These are phyloP conservation scores for Nephotettix cincticeps DNA, from an alignment of 1,140 invertebrate genomes.

Conservation along the genomic window DNA sequence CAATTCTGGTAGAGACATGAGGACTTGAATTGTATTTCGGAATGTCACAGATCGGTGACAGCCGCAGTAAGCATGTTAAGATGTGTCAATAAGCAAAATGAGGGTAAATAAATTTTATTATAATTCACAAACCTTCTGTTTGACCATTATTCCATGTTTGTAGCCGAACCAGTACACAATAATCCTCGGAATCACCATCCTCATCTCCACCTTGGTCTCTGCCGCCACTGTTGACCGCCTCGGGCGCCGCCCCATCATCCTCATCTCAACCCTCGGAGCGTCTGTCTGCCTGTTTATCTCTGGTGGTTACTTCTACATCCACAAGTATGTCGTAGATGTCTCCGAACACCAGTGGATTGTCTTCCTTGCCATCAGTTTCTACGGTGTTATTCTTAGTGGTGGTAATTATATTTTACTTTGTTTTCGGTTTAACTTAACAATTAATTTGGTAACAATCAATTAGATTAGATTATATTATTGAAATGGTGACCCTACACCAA, in stretches of 20 bases:
- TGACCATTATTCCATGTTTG: conserved; percentile 19
- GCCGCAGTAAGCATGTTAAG: no score
- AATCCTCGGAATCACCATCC: conserved; percentile 37
- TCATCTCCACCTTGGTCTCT: conserved; percentile 48
- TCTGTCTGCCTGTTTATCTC: conserved; percentile 27
- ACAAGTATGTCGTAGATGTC: background rate
- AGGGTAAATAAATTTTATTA: no score
- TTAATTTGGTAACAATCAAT: no score
- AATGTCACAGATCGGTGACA: no score
- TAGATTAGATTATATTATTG: no score
- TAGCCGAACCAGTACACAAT: conserved; percentile 37
- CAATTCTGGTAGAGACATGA: no score
- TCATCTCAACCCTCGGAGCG: conserved; percentile 47
- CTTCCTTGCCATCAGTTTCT: conserved; percentile 25
- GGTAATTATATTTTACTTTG: no score
- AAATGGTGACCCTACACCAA: no score
- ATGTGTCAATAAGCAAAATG: no score
- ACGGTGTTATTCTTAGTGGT: conserved; percentile 29
- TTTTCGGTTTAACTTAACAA: no score
- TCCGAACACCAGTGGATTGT: conserved; percentile 16
- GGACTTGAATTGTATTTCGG: no score
- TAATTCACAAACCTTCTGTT: no score
- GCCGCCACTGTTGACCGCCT: conserved; percentile 50
- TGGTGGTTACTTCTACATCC: conserved; percentile 32
- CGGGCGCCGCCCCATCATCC: conserved; percentile 54